A percentile compares a stretch with the other conserved stretches of the same genome.
Conservation (phyloP, 1,140 invertebrate genomes). For the Danaus melanippus region DNA sequence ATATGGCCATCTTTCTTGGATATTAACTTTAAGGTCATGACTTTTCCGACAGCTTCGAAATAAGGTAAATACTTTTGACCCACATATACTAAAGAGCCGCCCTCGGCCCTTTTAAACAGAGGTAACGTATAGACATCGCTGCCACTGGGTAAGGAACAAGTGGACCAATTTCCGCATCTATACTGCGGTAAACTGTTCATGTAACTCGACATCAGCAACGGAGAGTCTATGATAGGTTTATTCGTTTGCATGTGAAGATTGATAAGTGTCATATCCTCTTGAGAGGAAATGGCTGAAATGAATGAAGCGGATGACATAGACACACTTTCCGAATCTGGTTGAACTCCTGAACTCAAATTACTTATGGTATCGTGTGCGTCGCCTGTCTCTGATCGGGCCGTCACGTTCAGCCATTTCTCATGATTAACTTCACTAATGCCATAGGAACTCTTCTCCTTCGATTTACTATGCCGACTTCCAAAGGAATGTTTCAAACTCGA, state of each 20-base stretch:
- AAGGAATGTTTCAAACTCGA: constrained; percentile 78
- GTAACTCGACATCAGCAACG: constrained; percentile 95
- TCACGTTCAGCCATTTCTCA: constrained; percentile 57
- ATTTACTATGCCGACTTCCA: constrained; percentile 63
- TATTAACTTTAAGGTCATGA: constrained; percentile 54
- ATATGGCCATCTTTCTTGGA: constrained; percentile 54
- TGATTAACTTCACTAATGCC: constrained; percentile 49
- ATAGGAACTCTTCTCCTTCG: constrained; percentile 53
- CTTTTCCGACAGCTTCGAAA: constrained; percentile 61
- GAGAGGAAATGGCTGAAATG: constrained; percentile 93
- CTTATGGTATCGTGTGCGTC: constrained; percentile 59
- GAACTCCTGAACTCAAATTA: constrained; percentile 56
- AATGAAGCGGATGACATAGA: constrained; percentile 90
- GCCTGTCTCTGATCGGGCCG: constrained; percentile 40
- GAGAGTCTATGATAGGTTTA: constrained; percentile 93
- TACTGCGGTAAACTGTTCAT: constrained; percentile 93
- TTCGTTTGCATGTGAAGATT: constrained; percentile 97
- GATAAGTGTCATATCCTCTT: constrained; percentile 92
- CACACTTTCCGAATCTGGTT: constrained; percentile 74
- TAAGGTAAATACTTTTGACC: constrained; percentile 74
- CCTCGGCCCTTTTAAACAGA: constrained; percentile 81
- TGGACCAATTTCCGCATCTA: constrained; percentile 81
- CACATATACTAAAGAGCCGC: constrained; percentile 83
- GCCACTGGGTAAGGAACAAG: constrained; percentile 78
- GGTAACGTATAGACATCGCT: constrained; percentile 83